These are phyloP conservation scores for Ptychodera flava DNA, from an alignment of 35 echinoderm and acorn worm species.

Conservation along the genomic window DNA sequence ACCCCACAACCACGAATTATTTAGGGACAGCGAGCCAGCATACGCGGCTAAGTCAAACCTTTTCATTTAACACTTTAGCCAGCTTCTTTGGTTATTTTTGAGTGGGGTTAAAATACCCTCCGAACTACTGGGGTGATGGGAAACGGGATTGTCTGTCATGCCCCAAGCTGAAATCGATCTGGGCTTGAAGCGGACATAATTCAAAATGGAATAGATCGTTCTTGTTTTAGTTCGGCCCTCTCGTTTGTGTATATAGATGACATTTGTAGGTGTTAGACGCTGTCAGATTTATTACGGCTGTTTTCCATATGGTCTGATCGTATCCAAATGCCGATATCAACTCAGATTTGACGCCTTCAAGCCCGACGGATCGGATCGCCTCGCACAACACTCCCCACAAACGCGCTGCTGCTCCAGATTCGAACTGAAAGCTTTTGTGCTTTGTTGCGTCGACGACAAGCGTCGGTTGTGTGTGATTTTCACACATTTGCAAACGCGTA, in stretches of 20 bases:
- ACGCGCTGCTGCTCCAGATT: too few relatives aligned
- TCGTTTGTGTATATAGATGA: constrained; percentile 1
- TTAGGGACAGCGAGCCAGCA: not conserved
- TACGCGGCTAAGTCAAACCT: not conserved
- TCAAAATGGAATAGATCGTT: not conserved
- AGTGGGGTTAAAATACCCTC: not conserved
- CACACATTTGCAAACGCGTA: too few relatives aligned
- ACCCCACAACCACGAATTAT: not conserved
- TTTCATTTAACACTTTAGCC: not conserved
- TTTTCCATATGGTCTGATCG: not conserved
- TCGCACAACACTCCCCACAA: too few relatives aligned
- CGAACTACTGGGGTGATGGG: not conserved
- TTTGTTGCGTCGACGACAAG: not conserved
- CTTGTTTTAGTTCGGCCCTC: not conserved
- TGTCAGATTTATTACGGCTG: not conserved
- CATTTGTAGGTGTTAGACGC: not conserved
- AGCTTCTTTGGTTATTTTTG: not conserved
- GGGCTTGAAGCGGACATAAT: not conserved
- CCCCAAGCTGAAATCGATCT: not conserved
- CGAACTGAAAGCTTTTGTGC: too few relatives aligned
- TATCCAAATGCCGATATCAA: not conserved
- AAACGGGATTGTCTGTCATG: not conserved
- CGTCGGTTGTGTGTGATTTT: too few relatives aligned
- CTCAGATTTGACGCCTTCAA: not conserved
- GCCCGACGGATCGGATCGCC: too few relatives aligned